These are phyloP conservation scores for Nezara viridula DNA, from an alignment of 2,888 invertebrate species.

Conservation along the genomic window DNA sequence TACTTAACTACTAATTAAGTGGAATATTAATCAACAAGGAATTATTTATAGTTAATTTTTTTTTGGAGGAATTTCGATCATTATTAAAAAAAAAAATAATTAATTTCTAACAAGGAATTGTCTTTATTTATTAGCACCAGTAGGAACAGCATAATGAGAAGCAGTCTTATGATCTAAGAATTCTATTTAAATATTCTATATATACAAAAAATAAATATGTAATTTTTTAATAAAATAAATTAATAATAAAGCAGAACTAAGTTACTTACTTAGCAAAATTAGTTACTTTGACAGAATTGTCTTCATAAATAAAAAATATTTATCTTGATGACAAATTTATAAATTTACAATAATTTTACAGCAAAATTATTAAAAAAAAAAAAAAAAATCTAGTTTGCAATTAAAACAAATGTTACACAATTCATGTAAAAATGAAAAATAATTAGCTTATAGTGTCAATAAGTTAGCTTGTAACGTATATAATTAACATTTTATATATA, in stretches of 20 bases:
- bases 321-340: neutral
- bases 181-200: constrained; percentile 39
- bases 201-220: constrained; percentile 38
- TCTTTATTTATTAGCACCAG: constrained; percentile 46
- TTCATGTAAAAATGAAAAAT: neutral
- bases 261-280: constrained; percentile 42
- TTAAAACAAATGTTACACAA: constrained; percentile 13
- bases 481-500: neutral
- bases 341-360: neutral
- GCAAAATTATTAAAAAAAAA: constrained; percentile 1
- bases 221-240: neutral
- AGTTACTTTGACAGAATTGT: neutral
- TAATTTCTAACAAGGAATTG: constrained; percentile 31
- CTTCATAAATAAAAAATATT: neutral
- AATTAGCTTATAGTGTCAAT: constrained; percentile 6
- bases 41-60: constrained; percentile 2
- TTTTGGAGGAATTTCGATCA: neutral
- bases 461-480: neutral
- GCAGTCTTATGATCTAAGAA: constrained; percentile 47
- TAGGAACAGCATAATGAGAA: constrained; percentile 32
- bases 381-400: neutral
- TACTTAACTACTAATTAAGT: neutral
- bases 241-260: constrained; percentile 25
- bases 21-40: neutral
- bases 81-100: constrained; percentile 13